Evolutionary conservation across 2,797 vertebrate genomes (phyloP).

Genomic region (Pseudopleuronectes americanus): DNA sequence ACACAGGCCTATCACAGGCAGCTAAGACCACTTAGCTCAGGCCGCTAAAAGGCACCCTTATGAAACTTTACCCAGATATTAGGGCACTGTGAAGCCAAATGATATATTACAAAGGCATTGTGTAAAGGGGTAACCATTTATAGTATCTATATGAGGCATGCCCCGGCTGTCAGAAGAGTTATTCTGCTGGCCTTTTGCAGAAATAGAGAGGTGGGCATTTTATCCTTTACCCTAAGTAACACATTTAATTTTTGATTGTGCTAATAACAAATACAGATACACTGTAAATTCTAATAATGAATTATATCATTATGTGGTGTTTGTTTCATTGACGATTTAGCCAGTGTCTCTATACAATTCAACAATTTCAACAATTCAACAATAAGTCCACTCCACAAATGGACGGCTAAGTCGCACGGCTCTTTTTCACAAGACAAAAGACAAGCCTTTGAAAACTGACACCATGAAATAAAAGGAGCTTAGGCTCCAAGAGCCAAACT

Average conservation of each 20-base stretch:
- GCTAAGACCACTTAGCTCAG: conserved; percentile 84
- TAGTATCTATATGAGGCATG: conserved; percentile 70
- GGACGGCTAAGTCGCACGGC: conserved; percentile 68
- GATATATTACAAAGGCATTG: conserved; percentile 83
- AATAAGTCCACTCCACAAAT: conserved; percentile 69
- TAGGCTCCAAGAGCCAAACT: conserved; percentile 64
- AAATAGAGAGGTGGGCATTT: conserved; percentile 54
- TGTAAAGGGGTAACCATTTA: conserved; percentile 75
- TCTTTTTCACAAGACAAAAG: conserved; percentile 76
- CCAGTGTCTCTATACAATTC: conserved; percentile 58
- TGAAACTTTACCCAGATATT: conserved; percentile 86
- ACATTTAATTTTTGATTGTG: conserved; percentile 3
- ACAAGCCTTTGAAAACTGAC: conserved; percentile 79
- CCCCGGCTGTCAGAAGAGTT: conserved; percentile 56
- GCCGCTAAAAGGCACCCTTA: conserved; percentile 80
- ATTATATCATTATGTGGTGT: conserved; percentile 44
- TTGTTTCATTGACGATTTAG: conserved; percentile 57
- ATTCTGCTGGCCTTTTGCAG: conserved; percentile 48
- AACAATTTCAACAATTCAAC: conserved; percentile 63
- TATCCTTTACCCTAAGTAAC: conserved; percentile 18
- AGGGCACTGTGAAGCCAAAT: conserved; percentile 80
- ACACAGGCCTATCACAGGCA: conserved; percentile 81
- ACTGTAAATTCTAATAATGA: conserved; percentile 42
- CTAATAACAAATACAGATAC: conserved; percentile 30
- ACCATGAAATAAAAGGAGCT: conserved; percentile 80